Evolutionary conservation across 1,140 invertebrate genomes (phyloP), one percentile per base, ranked within the genome.

Genomic region (Ips typographus): DNA sequence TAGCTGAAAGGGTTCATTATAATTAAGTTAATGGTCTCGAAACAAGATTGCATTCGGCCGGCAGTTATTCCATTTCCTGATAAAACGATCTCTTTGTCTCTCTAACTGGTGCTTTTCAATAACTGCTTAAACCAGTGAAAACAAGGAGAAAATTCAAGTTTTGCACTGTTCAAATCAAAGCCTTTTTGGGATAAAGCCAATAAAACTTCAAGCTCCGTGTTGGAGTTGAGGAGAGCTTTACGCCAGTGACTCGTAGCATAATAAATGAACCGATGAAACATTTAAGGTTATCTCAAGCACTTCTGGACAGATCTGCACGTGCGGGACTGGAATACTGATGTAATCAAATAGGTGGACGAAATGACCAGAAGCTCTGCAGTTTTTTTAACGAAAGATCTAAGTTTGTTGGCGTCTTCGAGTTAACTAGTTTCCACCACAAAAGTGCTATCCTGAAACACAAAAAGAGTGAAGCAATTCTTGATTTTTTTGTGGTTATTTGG

Each of bases 11-110:
- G 79, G 75, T 79, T 77, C 72, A 68, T 72, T 37, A 66, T 79
- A 80, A 80, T 80, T 80, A 80, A 79, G 72, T 80, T 80, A 80
- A 80, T 80, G 79, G 79, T 77, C 77, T 75, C 75, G 78, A 78
- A 80, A 80, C 78, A 80, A 80, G 79, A 80, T 80, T 80, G 79
- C 76, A 75, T 78, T 79, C 70, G 76, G 77, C 77, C 78, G 78
- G 72, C 75, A 78, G 78, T 78, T 78, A 73, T 78, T 78, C 78
- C 76, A 76, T 77, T 77, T 72, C 68, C 74, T 75, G 78, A 79
- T 78, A 79, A 78, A 78, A 78, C 77, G 77, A 73, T 78, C 78
- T 75, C 76, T 78, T 78, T 79, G 78, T 79, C 78, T 79, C 63
- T 61, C 59, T 65, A 70, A 75, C 67, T 70, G 71, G 75, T 76